These are phyloP conservation scores for Sebastes melanostomus DNA, from an alignment of 2,797 vertebrate genomes.

Conservation along the genomic window DNA sequence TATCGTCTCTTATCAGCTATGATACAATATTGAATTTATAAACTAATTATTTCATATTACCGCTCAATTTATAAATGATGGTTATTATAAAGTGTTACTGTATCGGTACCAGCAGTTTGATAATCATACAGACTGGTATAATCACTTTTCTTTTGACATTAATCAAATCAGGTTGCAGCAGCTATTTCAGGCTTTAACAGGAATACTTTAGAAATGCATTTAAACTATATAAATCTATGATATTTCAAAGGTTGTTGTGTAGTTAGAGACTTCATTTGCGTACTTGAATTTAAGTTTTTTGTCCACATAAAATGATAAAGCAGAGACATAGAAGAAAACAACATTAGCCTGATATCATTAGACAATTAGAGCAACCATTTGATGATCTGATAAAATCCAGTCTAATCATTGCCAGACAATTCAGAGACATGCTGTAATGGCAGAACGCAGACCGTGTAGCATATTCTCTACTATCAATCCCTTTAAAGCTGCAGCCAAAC, in stretches of 20 bases:
- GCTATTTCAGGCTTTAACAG: neutral
- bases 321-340: neutral
- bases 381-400: constrained; percentile 41
- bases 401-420: constrained; percentile 33
- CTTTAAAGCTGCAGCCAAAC: constrained; percentile 37
- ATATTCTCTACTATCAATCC: constrained; percentile 42
- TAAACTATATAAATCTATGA: neutral
- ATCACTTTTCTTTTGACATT: neutral
- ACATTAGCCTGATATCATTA: constrained; percentile 4
- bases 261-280: neutral
- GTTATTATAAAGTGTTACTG: too few relatives aligned
- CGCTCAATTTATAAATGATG: too few relatives aligned
- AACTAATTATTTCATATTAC: too few relatives aligned
- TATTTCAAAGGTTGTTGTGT: neutral
- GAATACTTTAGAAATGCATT: neutral
- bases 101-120: neutral
- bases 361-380: constrained; percentile 21
- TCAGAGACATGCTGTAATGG: constrained; percentile 42
- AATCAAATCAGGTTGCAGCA: neutral
- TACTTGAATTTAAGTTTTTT: neutral
- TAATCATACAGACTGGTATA: neutral
- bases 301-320: neutral
- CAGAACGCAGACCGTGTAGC: constrained; percentile 27
- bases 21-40: too few relatives aligned
- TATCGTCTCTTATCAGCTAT: too few relatives aligned